Conservation (phyloP, 2,797 vertebrate species). For the Fratercula arctica region DNA sequence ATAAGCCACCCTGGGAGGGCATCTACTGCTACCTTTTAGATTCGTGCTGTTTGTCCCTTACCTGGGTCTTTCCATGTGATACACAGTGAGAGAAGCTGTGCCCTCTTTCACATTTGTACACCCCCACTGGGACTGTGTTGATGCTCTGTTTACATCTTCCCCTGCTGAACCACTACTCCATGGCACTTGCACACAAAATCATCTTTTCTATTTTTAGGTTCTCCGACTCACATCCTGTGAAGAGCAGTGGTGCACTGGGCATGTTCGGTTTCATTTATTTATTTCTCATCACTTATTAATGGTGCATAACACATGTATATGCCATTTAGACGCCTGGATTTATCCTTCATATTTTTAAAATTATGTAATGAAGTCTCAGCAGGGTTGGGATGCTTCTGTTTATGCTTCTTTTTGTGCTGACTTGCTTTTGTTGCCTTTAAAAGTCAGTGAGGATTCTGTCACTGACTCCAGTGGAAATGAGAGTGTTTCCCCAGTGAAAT, state of each 20-base stretch:
- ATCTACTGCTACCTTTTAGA: not conserved
- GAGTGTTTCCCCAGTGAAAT: not conserved
- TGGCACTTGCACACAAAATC: slow-evolving; percentile 30
- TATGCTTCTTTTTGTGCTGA: not conserved
- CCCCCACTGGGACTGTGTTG: not conserved
- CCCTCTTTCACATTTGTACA: not conserved
- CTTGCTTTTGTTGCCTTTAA: not conserved
- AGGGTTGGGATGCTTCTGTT: not conserved
- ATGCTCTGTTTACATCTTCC: slow-evolving; percentile 19
- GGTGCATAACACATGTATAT: slow-evolving; percentile 23
- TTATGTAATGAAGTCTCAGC: slow-evolving; percentile 23
- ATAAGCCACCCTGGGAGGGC: not conserved
- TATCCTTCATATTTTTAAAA: slow-evolving; percentile 20
- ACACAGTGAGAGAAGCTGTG: not conserved
- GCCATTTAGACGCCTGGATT: slow-evolving; percentile 44
- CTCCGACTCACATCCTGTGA: not conserved
- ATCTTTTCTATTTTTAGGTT: slow-evolving; percentile 49
- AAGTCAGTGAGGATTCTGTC: not conserved
- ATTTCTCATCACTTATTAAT: slow-evolving; percentile 61
- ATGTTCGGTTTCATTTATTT: slow-evolving; percentile 43
- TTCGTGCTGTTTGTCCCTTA: not conserved
- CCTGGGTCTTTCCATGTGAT: not conserved
- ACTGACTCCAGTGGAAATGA: not conserved
- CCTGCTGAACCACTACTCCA: not conserved
- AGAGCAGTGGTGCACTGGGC: not conserved